A percentile compares a stretch with the other conserved stretches of the same genome.
phyloP scores from a whole-genome alignment of 2,888 invertebrate species.

The Abscondita cerata region DNA sequence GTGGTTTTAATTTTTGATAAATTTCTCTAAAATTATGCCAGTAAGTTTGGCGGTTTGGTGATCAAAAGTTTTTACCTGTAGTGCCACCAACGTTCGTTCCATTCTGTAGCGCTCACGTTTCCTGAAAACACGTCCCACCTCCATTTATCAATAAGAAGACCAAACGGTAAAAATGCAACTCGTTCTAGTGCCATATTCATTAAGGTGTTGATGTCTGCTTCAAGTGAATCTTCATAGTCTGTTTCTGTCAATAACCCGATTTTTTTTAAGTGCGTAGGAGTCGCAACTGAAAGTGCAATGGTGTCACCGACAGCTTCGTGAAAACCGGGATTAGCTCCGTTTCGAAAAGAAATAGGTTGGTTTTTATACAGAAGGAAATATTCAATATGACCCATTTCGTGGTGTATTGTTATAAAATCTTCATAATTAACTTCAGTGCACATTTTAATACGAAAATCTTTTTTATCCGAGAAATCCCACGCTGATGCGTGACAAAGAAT shows the following conservation, averaged over 20 bases:
- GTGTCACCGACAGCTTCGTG: constrained; percentile 71
- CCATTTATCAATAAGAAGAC: constrained; percentile 64
- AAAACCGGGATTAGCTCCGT: constrained; percentile 66
- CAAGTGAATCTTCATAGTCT: constrained; percentile 51
- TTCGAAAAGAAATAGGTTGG: constrained; percentile 61
- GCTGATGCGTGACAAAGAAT: constrained; percentile 73
- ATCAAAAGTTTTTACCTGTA: constrained; percentile 11
- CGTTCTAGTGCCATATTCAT: constrained; percentile 59
- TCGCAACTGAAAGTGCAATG: constrained; percentile 64
- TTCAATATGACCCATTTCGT: constrained; percentile 75
- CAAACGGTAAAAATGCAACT: constrained; percentile 64
- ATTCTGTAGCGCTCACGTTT: constrained; percentile 52
- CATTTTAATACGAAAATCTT: constrained; percentile 64
- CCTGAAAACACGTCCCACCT: constrained; percentile 64
- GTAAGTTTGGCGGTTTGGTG: too few species aligned
- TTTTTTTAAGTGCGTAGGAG: constrained; percentile 61
- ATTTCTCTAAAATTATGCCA: constrained; percentile 46
- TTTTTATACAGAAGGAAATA: constrained; percentile 68
- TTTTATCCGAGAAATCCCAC: constrained; percentile 72
- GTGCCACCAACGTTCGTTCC: constrained; percentile 59
- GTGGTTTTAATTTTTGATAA: constrained; percentile 58
- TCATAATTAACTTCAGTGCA: constrained; percentile 65
- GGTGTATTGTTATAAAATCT: constrained; percentile 72
- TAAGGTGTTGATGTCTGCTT: constrained; percentile 60
- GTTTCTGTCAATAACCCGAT: constrained; percentile 58